These are phyloP conservation scores for Paramormyrops kingsleyae DNA, from an alignment of 2,113 vertebrate species.

Conservation along the genomic window DNA sequence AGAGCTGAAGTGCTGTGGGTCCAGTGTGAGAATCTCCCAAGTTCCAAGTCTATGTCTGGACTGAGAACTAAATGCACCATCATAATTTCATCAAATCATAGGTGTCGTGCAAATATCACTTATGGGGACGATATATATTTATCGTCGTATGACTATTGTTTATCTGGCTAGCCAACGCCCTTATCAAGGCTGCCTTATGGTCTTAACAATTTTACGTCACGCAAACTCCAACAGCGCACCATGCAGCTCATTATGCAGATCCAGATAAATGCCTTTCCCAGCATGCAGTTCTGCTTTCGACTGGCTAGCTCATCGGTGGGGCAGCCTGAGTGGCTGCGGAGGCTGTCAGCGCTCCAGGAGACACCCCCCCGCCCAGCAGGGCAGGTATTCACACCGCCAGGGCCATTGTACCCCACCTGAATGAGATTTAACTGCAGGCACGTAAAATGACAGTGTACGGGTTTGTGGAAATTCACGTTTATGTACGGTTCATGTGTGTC, in stretches of 20 bases:
- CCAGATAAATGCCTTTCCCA: background rate
- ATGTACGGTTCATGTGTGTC: background rate
- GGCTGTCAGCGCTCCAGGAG: background rate
- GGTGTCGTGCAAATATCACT: slow-evolving; percentile 14
- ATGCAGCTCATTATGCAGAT: background rate
- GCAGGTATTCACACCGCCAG: background rate
- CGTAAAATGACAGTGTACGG: background rate
- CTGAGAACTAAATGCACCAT: background rate
- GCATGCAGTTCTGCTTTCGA: background rate
- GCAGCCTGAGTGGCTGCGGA: background rate
- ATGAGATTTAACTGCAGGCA: background rate
- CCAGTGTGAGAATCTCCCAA: background rate
- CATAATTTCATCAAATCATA: slow-evolving; percentile 14
- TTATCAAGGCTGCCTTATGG: background rate
- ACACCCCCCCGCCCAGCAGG: background rate
- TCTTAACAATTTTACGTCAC: background rate
- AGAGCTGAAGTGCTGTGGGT: background rate
- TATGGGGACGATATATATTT: slow-evolving; percentile 21
- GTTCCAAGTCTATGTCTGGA: background rate
- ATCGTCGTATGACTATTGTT: slow-evolving; percentile 12
- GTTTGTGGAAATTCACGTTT: background rate
- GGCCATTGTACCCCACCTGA: background rate
- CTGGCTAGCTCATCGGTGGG: background rate
- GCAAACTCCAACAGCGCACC: background rate
- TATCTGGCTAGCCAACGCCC: background rate